A percentile compares a stretch with the other conserved stretches of the same genome.
phyloP scores from a whole-genome alignment of 2,113 vertebrate species.

The Megatriorchis doriae region DNA sequence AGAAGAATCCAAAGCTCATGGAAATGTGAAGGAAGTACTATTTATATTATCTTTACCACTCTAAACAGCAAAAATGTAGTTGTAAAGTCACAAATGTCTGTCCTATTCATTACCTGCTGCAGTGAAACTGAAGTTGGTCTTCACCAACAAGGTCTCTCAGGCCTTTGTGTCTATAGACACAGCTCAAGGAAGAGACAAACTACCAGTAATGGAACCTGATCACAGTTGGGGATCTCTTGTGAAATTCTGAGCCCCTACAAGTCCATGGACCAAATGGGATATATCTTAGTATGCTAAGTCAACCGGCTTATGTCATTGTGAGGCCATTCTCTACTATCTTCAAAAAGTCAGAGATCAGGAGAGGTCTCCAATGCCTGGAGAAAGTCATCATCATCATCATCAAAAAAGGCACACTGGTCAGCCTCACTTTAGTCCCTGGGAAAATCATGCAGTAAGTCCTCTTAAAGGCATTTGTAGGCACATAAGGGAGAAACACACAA shows the following conservation, averaged over 20 bases:
- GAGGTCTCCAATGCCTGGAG: neutral
- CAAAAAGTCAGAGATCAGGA: neutral
- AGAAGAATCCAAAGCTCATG: neutral
- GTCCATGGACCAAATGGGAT: neutral
- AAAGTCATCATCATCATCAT: neutral
- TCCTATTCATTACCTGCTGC: neutral
- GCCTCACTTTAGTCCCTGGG: neutral
- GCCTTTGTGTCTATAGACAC: neutral
- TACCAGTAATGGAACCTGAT: neutral
- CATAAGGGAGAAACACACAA: no score
- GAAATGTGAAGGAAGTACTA: neutral
- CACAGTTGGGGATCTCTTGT: neutral
- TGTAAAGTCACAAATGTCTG: neutral
- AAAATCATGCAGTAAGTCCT: neutral
- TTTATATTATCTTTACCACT: neutral
- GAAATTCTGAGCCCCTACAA: neutral
- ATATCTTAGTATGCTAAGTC: neutral
- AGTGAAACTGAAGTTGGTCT: neutral
- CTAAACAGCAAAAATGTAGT: neutral
- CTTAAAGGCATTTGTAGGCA: neutral
- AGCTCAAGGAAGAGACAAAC: neutral
- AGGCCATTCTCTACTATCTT: neutral
- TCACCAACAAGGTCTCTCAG: neutral
- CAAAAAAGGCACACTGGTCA: neutral
- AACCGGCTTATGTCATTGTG: neutral